These are phyloP conservation scores for Dromas ardeola DNA, from an alignment of 2,113 vertebrate genomes.

Conservation along the genomic window DNA sequence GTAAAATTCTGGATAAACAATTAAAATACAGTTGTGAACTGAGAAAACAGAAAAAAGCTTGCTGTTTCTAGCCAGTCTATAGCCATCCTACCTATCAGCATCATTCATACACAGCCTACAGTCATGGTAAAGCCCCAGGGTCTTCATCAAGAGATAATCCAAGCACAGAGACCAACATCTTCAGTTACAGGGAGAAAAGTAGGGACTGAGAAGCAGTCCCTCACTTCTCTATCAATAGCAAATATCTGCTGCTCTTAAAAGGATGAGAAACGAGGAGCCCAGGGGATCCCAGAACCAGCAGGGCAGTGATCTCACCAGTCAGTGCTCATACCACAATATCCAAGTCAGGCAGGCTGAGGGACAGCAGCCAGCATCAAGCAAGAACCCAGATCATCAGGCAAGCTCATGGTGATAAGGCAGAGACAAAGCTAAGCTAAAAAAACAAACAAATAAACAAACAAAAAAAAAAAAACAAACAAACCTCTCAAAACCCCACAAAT, in stretches of 20 bases:
- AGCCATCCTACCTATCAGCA: neutral
- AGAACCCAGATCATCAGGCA: neutral
- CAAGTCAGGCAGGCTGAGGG: neutral
- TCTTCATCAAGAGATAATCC: neutral
- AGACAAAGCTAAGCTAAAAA: neutral
- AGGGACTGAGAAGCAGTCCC: neutral
- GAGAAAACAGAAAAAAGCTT: neutral
- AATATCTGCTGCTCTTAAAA: neutral
- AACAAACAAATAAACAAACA: too few relatives aligned
- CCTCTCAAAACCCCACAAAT: too few relatives aligned
- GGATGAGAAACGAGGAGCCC: neutral
- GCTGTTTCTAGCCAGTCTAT: neutral
- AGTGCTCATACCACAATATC: neutral
- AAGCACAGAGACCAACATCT: neutral
- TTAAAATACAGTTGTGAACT: neutral
- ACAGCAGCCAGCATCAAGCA: neutral
- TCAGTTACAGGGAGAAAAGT: neutral
- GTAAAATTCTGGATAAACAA: neutral
- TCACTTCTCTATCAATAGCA: neutral
- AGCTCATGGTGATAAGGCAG: fast-evolving
- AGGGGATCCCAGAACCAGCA: neutral
- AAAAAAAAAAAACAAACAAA: too few relatives aligned
- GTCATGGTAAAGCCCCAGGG: neutral
- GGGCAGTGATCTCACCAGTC: neutral
- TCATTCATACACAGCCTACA: neutral